These are phyloP conservation scores for Cephonodes hylas DNA, from an alignment of 2,888 invertebrate genomes.

Conservation along the genomic window DNA sequence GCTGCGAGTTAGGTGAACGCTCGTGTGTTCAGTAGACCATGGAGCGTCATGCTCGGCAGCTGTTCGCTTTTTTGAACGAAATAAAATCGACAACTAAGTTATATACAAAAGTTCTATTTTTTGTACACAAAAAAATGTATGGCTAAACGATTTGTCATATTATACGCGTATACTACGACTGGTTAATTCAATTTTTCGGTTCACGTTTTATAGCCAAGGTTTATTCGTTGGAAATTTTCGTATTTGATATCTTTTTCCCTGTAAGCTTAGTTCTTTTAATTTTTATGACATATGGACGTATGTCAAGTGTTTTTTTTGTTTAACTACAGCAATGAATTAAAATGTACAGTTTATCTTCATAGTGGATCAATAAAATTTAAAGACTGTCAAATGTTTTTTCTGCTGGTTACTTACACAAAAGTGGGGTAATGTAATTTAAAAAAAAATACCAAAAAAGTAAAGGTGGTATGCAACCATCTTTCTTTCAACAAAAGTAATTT, in stretches of 20 bases:
- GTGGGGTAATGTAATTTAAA: no score
- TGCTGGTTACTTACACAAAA: no score
- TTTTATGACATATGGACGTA: no score
- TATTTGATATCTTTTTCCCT: no score
- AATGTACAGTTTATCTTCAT: no score
- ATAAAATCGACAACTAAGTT: not conserved
- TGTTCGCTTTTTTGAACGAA: constrained; percentile 1
- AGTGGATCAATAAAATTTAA: no score
- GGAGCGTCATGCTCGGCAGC: constrained; percentile 44
- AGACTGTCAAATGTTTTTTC: no score
- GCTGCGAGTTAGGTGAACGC: constrained; percentile 33
- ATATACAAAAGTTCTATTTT: not conserved
- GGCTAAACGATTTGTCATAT: not conserved
- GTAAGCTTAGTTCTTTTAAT: no score
- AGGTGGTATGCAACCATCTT: not conserved
- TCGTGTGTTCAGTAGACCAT: constrained; percentile 31
- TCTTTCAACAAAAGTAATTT: constrained; percentile 5
- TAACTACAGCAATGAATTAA: no score
- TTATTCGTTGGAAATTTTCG: not conserved
- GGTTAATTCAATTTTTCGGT: constrained; percentile 2
- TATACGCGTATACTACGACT: not conserved
- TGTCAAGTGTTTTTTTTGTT: no score
- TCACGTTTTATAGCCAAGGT: not conserved
- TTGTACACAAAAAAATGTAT: not conserved
- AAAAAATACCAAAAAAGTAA: not conserved